Conservation (phyloP, 2,888 invertebrate species). For the Napeogenes sylphis region DNA sequence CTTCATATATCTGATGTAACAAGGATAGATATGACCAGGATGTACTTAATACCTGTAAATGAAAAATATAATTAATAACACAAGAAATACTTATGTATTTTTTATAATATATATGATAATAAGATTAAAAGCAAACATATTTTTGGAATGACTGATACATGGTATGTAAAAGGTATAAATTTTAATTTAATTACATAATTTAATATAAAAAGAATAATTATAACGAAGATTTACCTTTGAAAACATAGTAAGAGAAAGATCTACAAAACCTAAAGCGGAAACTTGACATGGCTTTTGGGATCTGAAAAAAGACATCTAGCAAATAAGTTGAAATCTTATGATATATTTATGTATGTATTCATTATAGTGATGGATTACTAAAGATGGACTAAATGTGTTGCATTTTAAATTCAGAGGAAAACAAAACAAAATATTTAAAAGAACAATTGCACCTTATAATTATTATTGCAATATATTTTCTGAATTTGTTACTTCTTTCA, state of each 20-base stretch:
- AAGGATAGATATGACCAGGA: constrained; percentile 40
- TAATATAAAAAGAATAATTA: neutral
- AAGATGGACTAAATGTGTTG: too few relatives aligned
- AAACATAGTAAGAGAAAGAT: constrained; percentile 35
- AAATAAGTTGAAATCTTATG: neutral
- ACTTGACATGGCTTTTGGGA: constrained; percentile 36
- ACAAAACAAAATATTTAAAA: neutral
- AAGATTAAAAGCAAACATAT: too few relatives aligned
- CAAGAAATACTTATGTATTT: too few relatives aligned
- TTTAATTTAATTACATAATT: neutral
- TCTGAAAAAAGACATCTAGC: constrained; percentile 27
- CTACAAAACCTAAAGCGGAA: constrained; percentile 36
- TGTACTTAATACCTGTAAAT: constrained; percentile 36
- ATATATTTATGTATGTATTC: neutral
- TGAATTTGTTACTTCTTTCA: constrained; percentile 29
- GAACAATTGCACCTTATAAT: constrained; percentile 31
- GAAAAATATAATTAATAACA: too few relatives aligned
- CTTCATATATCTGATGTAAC: constrained; percentile 36
- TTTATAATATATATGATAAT: too few relatives aligned
- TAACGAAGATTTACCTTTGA: constrained; percentile 31
- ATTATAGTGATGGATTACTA: neutral
- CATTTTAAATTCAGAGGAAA: neutral
- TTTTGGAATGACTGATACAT: too few relatives aligned
- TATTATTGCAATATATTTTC: constrained; percentile 34
- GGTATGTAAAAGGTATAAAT: too few relatives aligned